Base-by-base conservation (phyloP, 2,888 invertebrate genomes). In the Lepetodrilus schrolli region DNA sequence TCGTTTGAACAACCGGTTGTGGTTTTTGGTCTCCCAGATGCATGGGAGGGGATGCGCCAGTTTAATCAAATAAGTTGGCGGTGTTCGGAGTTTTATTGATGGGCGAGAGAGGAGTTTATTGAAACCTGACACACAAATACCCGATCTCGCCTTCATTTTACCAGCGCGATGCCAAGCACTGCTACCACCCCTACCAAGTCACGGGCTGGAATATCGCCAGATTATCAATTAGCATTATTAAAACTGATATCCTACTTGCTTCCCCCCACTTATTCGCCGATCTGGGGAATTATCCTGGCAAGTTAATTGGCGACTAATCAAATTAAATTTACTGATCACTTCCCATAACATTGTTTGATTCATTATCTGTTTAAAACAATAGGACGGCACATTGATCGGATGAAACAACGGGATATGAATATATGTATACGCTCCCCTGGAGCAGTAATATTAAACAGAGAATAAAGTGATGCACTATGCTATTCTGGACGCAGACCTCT, bases 211-310 rank as follows among this genome's bases (percentile, higher is more conserved):
- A 26, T 58, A 30, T 30, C 58, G 68, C 26, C 38, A 30, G 73
- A 70, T 70, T 69, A 70, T 47, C 78, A 78, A 78, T 78, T 78
- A 78, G 73, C 70, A 34, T 70, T 73, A 78, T 76, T 76, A 72
- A 71, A 75, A 75, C 76, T 66, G 74, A 78, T 70, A 70, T 38
- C 23, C n/a, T n/a, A 10, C 21, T 68, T 23, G 23, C 13, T 26
- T n/a, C n/a, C 21, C 26, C 47, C 23, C 43, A 68, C n/a, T 68
- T 68, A 23, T 43, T 13, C 43, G 21, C 47, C 68, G 68, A 43
- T 47, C 38, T 23, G 68, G 68, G 47, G 47, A 43, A 68, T 68
- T 68, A 68, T 34, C 21, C n/a, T 26, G 47, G 26, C 66, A 47
- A 30, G 30, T 23, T 68, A 68, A 68, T 38, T 68, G 43, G 30